Evolutionary conservation across 2,797 vertebrate genomes (phyloP).

Genomic region (Taenioides sp.): DNA sequence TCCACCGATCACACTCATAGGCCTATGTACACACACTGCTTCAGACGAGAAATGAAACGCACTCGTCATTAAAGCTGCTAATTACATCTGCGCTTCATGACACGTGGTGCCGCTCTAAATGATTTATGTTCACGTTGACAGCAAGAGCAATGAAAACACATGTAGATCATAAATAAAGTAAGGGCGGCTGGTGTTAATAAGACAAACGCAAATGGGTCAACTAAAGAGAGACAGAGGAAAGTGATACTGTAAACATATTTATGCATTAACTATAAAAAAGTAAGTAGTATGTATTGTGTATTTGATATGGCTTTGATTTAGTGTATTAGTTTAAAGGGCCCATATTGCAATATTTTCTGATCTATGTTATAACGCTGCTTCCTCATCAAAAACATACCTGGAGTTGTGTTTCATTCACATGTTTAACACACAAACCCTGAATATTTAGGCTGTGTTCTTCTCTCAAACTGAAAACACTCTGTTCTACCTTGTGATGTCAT

Average conservation of each 20-base stretch:
- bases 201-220: neutral
- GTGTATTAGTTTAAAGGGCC: neutral
- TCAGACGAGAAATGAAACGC: conserved; percentile 2
- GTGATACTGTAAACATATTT: neutral
- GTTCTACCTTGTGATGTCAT: too few relatives aligned
- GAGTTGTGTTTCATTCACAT: too few relatives aligned
- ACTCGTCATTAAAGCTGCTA: conserved; percentile 10
- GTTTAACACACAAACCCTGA: too few relatives aligned
- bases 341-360: too few relatives aligned
- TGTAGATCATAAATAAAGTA: conserved; percentile 5
- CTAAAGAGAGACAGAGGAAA: neutral
- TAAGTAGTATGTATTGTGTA: too few relatives aligned
- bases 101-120: conserved; percentile 3
- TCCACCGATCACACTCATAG: neutral
- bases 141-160: neutral
- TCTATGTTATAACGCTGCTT: too few relatives aligned
- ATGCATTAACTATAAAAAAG: neutral
- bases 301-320: neutral
- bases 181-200: neutral
- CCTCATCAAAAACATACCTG: too few relatives aligned
- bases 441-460: too few relatives aligned
- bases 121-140: conserved; percentile 9
- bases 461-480: too few relatives aligned
- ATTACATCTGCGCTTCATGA: conserved; percentile 12
- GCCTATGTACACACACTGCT: neutral